Percentiles rank a stretch among this genome's conserved stretches.
Conservation (phyloP, 1,140 invertebrate genomes). For the Habropoda laboriosa region DNA sequence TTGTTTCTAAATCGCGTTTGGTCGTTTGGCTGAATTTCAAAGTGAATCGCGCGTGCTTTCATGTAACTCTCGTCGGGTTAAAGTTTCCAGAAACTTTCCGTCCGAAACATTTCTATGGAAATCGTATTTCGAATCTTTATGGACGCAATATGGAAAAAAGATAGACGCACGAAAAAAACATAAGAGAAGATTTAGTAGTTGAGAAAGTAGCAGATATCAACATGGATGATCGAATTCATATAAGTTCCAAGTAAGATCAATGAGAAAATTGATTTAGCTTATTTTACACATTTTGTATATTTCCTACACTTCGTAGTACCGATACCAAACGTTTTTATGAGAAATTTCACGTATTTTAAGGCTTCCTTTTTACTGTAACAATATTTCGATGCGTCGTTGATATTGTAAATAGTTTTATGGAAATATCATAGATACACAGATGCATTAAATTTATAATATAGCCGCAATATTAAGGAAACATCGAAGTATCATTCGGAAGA, state of each 20-base stretch:
- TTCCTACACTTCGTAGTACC: no score
- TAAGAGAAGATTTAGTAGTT: background rate
- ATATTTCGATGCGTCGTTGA: no score
- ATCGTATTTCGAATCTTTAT: background rate
- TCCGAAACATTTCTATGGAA: background rate
- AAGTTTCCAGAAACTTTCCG: slow-evolving; percentile 1
- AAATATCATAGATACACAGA: no score
- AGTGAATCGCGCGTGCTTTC: background rate
- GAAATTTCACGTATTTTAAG: background rate
- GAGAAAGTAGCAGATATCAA: no score
- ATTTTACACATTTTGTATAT: background rate
- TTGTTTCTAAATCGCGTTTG: slow-evolving; percentile 9
- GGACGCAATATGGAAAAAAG: background rate
- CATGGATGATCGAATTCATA: no score
- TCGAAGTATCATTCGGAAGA: background rate
- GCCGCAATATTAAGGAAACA: no score
- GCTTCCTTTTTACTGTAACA: background rate
- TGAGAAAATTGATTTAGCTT: background rate
- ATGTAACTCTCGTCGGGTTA: background rate
- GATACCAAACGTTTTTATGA: background rate
- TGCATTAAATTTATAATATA: no score
- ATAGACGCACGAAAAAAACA: slow-evolving; percentile 21
- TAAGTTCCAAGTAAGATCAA: background rate
- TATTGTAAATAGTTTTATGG: no score
- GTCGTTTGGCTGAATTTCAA: slow-evolving; percentile 13